Evolutionary conservation across 1,140 invertebrate genomes (phyloP).

Genomic region (Pogonus chalceus): DNA sequence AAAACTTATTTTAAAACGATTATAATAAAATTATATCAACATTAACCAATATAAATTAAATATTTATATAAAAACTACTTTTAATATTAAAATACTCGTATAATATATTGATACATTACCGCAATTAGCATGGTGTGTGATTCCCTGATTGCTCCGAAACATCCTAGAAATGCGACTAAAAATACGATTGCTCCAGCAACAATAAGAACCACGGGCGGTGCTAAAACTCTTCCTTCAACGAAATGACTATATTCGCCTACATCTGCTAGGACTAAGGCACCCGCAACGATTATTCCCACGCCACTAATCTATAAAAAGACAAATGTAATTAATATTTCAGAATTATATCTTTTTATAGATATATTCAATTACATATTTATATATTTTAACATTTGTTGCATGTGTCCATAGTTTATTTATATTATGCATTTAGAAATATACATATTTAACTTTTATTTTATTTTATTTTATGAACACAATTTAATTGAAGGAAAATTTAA

Average conservation of each 20-base stretch:
- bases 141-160: constrained; percentile 64
- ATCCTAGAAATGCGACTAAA: constrained; percentile 59
- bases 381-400: not conserved
- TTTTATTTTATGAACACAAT: not conserved
- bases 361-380: constrained; percentile 1
- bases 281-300: constrained; percentile 47
- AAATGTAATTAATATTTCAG: not conserved
- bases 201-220: constrained; percentile 53
- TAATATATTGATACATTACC: no score
- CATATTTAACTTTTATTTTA: constrained; percentile 1
- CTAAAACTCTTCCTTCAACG: constrained; percentile 44
- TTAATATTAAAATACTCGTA: no score
- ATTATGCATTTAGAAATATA: not conserved
- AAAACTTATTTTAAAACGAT: no score
- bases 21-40: no score
- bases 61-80: no score
- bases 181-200: constrained; percentile 56
- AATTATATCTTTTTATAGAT: not conserved
- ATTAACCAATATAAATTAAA: constrained; percentile 5
- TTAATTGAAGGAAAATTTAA: not conserved
- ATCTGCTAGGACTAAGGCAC: constrained; percentile 44
- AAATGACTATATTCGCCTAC: constrained; percentile 47
- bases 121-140: constrained; percentile 54
- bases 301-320: constrained; percentile 45
- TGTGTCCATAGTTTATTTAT: not conserved